Evolutionary conservation across 2,797 vertebrate species (phyloP), one percentile per base, ranked within the genome.

Genomic region (Mormyrops boulengeri): DNA sequence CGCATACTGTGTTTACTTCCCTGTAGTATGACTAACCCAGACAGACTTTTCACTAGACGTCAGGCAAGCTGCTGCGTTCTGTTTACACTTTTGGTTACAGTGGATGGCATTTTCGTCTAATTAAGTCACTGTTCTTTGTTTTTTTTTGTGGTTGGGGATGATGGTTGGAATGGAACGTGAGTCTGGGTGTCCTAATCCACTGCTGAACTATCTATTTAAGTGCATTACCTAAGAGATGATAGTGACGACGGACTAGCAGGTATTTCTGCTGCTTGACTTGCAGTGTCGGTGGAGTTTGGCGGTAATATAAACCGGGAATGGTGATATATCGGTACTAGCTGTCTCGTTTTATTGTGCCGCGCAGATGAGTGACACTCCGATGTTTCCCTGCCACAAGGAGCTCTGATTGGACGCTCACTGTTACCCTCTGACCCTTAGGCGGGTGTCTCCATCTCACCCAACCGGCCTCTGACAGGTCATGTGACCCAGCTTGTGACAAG

Each of bases 401-500:
- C 49, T 89, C 66, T 88, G 86, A 55, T 57, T 62, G 50, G 44
- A 69, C 11, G 11, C 85, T 55, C 88, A 62, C 87, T 90, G 84
- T 47, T 89, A 17, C 69, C 66, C 38, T 22, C 88, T 95, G 88
- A 95, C 93, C 92, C 92, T 17, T 94, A 99, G 98, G 98, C 89
- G 98, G 98, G 93, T 99, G 98, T 91, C 95, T 96, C 89, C 90
- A 94, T 90, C 93, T 95, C 85, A 95, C 92, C 91, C 95, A 96
- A 90, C 98, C 98, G 8, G 96, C 97, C 66, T 94, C 95, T 69
- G 98, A 99, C 94, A 96, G 98, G 92, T 98, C 98, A 86, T 99
- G 98, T 96, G 97, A 97, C 91, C 98, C 98, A 11, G 96, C 97
- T 9, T 99, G 98, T 93, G 97, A 94, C 92, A 98, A 97, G 91